phyloP scores from a whole-genome alignment of 2,113 vertebrate species.

The Craseonycteris thonglongyai region DNA sequence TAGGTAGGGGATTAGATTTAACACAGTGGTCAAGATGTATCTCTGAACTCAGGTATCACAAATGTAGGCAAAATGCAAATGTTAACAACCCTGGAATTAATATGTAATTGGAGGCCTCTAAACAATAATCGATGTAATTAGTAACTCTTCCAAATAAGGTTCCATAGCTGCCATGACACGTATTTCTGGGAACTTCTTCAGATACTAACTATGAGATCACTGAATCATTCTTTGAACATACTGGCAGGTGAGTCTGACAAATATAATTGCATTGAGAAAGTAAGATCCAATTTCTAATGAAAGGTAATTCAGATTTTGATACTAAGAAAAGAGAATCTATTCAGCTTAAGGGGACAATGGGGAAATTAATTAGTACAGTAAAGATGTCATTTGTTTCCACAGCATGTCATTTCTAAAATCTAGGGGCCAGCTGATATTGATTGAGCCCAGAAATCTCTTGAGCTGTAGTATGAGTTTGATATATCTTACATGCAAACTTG shows the following conservation, averaged over 20 bases:
- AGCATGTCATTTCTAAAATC: background rate
- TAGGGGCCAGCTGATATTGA: background rate
- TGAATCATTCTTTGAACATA: background rate
- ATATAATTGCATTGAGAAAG: slow-evolving; percentile 12
- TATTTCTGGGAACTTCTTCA: background rate
- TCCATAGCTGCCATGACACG: background rate
- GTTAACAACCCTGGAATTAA: background rate
- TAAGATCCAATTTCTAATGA: slow-evolving; percentile 29
- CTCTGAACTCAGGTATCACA: background rate
- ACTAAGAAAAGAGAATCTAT: background rate
- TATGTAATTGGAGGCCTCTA: background rate
- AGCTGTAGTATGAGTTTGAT: background rate
- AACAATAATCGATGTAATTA: background rate
- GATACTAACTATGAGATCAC: background rate
- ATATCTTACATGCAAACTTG: background rate
- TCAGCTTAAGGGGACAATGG: background rate
- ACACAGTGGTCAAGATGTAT: background rate
- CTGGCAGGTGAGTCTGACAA: slow-evolving; percentile 8
- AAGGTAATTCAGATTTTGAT: background rate
- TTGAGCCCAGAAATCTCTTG: background rate
- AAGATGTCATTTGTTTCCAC: background rate
- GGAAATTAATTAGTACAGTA: background rate
- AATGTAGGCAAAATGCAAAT: background rate
- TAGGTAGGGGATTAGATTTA: background rate
- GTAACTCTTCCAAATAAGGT: background rate